Evolutionary conservation across 2,113 vertebrate genomes (phyloP), one percentile per base, ranked within the genome.

Genomic region (Helogale parvula): DNA sequence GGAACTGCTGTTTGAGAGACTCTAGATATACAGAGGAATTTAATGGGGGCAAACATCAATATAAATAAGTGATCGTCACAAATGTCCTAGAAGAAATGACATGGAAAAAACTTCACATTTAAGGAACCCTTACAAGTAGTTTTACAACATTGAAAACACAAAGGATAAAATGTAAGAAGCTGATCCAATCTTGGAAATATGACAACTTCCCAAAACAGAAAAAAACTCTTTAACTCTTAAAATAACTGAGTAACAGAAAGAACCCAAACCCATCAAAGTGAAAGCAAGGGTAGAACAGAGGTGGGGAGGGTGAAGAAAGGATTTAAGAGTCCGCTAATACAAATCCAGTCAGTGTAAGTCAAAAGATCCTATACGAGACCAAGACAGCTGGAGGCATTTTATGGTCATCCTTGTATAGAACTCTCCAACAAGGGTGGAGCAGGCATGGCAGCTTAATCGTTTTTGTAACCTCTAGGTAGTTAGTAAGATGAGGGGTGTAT

Each of bases 221-320:
- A 10, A 79, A 41, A 41, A 41, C 41, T 41, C 41, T 41, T 41
- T 41, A 72, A 89, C 11, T 93, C 76, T 41, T 35, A 79, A 96
- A 95, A 45, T 89, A 97, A 90, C 3, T 35, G 31, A 90, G 66
- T n/a, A 96, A 93, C 16, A 23, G 14, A 90, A 95, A 94, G 81
- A 90, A 87, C 5, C 47, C 68, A 84, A 90, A 47, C 14, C 25
- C 50, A 60, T 50, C 45, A 47, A 93, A 50, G 50, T 82, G 15
- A n/a, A 31, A 25, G 23, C 23, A 47, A 7, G 29, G 4, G 29
- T 31, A 19, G 10, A 19, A 60, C 19, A 69, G 31, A 19, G 3
- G 10, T 52, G 4, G 4, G 45, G 15, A 60, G 10, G 79, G 21
- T 82, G 45, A 83, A 92, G 74, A 96, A 52, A 72, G 17, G 33